Evolutionary conservation across 2,888 invertebrate genomes (phyloP).

Genomic region (Ichneumoninae sp.): DNA sequence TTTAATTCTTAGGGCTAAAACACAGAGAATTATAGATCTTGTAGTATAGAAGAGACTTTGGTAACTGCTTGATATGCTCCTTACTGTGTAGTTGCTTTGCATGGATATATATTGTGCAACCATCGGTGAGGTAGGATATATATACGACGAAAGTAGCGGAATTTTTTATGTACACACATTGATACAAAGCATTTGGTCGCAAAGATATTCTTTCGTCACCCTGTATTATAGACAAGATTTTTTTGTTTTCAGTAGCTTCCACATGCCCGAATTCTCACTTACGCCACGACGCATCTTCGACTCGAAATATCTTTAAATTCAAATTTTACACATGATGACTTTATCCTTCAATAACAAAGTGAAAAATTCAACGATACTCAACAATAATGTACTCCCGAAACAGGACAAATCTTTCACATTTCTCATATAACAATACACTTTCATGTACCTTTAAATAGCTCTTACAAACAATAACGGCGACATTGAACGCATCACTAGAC

Average conservation of each 20-base stretch:
- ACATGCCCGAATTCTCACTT: background rate
- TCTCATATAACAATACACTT: constrained; percentile 29
- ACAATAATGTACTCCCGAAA: constrained; percentile 28
- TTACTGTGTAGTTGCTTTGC: background rate
- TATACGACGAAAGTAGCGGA: constrained; percentile 22
- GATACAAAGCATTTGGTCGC: constrained; percentile 42
- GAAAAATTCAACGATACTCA: constrained; percentile 47
- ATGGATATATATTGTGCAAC: constrained; percentile 30
- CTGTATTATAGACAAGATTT: constrained; percentile 45
- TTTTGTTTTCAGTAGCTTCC: constrained; percentile 30
- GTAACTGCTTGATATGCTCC: constrained; percentile 10
- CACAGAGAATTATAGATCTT: constrained; percentile 10
- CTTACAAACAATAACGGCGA: constrained; percentile 27
- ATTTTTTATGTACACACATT: constrained; percentile 44
- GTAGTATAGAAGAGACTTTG: constrained; percentile 2
- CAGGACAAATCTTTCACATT: constrained; percentile 27
- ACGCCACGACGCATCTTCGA: background rate
- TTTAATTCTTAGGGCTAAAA: constrained; percentile 3
- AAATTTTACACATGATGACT: constrained; percentile 7
- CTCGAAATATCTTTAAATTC: constrained; percentile 1
- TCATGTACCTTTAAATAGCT: constrained; percentile 13
- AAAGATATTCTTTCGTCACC: constrained; percentile 47
- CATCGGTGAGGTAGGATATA: constrained; percentile 42
- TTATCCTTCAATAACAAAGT: constrained; percentile 40
- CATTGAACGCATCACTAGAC: constrained; percentile 8